A percentile compares a stretch with the other conserved stretches of the same genome.
Conservation (phyloP, 2,888 invertebrate genomes). For the Dicyrtomina minuta region DNA sequence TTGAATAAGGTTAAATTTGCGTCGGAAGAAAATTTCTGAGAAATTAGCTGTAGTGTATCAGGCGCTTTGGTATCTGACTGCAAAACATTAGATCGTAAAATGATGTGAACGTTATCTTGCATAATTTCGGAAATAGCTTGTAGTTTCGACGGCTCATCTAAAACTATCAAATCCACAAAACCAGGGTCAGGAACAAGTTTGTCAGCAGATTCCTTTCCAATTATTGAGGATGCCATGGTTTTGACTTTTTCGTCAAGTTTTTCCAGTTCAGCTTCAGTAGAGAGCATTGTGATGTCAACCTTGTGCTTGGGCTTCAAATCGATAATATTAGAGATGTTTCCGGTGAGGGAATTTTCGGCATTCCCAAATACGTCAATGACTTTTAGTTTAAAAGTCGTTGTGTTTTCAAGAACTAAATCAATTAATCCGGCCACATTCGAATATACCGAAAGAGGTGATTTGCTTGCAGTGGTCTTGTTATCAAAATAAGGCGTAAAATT, state of each 20-base stretch:
- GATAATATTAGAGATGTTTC: slow-evolving; percentile 18
- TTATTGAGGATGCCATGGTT: slow-evolving; percentile 2
- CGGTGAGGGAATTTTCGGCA: slow-evolving; percentile 21
- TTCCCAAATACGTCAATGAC: slow-evolving; percentile 22
- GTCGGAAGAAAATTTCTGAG: slow-evolving; percentile 69
- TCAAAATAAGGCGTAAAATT: slow-evolving; percentile 36
- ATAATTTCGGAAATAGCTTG: neutral
- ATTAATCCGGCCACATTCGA: slow-evolving; percentile 9
- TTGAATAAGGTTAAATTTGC: no score
- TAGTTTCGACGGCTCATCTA: slow-evolving; percentile 20
- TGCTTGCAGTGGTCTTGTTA: neutral
- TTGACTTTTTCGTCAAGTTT: slow-evolving; percentile 12
- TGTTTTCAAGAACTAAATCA: slow-evolving; percentile 27
- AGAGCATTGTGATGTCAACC: no score
- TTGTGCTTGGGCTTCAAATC: slow-evolving; percentile 1
- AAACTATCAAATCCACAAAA: slow-evolving; percentile 14
- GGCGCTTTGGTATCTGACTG: neutral
- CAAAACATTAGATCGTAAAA: neutral
- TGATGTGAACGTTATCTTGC: slow-evolving; percentile 20
- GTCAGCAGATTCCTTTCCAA: slow-evolving; percentile 18
- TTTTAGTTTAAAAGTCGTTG: slow-evolving; percentile 7
- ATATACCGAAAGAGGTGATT: neutral
- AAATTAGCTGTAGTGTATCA: neutral
- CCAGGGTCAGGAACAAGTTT: slow-evolving; percentile 13
- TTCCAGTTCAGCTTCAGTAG: neutral